Evolutionary conservation across 2,113 vertebrate species (phyloP).

Genomic region (Nannospalax galili): DNA sequence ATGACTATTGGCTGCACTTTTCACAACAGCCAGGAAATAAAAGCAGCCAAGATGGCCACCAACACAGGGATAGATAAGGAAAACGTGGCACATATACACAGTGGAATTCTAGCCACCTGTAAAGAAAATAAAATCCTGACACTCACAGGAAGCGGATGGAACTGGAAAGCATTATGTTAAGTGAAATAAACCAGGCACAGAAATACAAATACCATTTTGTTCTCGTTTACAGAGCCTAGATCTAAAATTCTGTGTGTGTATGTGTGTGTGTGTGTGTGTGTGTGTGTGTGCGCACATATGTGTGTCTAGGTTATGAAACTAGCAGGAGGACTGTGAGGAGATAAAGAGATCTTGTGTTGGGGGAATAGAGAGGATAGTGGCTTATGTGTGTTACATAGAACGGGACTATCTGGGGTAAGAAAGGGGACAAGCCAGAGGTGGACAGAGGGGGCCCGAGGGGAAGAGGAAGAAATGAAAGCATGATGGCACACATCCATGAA

Average conservation of each 20-base stretch:
- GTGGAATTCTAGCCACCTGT: no score
- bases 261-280: neutral
- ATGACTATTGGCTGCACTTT: no score
- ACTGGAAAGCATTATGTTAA: neutral
- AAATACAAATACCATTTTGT: neutral
- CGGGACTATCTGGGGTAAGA: neutral
- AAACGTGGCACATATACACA: neutral
- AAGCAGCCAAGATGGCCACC: no score
- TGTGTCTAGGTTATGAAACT: neutral
- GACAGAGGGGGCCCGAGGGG: neutral
- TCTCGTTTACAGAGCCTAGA: neutral
- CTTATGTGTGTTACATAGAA: neutral
- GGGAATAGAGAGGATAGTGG: no score
- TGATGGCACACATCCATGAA: neutral
- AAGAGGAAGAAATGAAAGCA: neutral
- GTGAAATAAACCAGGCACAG: neutral
- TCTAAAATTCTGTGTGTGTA: neutral
- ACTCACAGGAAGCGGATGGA: neutral
- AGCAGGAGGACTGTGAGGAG: neutral
- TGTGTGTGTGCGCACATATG: no score
- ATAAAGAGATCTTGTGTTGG: neutral
- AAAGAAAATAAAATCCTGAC: neutral
- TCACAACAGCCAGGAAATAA: neutral
- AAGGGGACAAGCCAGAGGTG: neutral
- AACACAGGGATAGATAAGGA: neutral